Evolutionary conservation across 2,113 vertebrate genomes (phyloP).

Genomic region (Canis aureus): DNA sequence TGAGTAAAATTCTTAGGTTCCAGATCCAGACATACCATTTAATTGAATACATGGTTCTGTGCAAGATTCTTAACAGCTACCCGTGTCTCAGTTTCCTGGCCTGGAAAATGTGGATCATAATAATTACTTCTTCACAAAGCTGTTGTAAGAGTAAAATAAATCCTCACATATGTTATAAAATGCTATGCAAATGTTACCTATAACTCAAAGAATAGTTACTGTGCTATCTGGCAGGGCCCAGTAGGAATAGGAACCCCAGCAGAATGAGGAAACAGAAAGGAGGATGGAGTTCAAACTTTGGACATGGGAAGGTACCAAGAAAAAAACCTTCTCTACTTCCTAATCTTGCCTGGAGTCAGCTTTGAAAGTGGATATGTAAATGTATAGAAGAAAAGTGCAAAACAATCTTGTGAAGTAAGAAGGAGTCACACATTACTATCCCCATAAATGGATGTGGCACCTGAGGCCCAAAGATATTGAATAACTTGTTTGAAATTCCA

Average conservation of each 20-base stretch:
- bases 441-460: not conserved
- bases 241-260: not conserved
- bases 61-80: not conserved
- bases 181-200: not conserved
- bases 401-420: constrained; percentile 8
- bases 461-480: not conserved
- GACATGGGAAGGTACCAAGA: not conserved
- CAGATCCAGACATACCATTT: not conserved
- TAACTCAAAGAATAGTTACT: not conserved
- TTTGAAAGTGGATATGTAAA: constrained; percentile 1
- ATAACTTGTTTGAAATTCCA: not conserved
- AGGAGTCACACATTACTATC: not conserved
- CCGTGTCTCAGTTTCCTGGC: not conserved
- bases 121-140: not conserved
- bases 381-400: constrained; percentile 9
- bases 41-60: not conserved
- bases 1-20: not conserved
- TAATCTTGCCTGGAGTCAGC: not conserved
- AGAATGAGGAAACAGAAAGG: not conserved
- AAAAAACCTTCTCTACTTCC: not conserved
- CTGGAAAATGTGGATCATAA: not conserved
- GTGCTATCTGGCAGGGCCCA: not conserved
- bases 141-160: not conserved
- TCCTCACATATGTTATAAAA: not conserved
- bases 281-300: not conserved